Percentiles rank a stretch among this genome's conserved stretches.
phyloP scores from a whole-genome alignment of 2,888 invertebrate species.

The Brachylomia viminalis region DNA sequence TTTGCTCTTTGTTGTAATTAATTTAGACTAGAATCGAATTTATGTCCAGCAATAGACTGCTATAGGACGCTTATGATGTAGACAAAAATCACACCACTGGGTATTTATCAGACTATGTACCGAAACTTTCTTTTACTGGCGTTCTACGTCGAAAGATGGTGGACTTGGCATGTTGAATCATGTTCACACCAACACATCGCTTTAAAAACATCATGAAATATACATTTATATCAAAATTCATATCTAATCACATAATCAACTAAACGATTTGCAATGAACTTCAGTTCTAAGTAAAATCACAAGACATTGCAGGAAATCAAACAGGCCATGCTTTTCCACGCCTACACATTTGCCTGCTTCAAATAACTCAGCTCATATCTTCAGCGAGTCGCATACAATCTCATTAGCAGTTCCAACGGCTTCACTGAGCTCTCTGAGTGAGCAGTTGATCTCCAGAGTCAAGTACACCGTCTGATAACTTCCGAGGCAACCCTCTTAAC shows the following conservation, averaged over 20 bases:
- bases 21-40: background rate
- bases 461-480: conserved; percentile 71
- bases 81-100: background rate
- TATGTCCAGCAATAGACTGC: background rate
- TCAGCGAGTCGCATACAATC: conserved; percentile 57
- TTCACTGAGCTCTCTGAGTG: conserved; percentile 54
- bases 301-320: background rate
- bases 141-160: background rate
- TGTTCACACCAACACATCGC: background rate
- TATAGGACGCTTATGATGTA: too few relatives aligned
- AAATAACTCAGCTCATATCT: conserved; percentile 56
- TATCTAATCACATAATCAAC: background rate
- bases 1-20: background rate
- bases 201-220: background rate
- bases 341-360: conserved; percentile 10
- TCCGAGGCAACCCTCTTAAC: conserved; percentile 71
- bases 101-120: background rate
- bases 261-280: background rate
- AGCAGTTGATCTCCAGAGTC: conserved; percentile 73
- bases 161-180: background rate
- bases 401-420: conserved; percentile 62
- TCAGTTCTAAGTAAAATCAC: background rate
- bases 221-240: background rate
- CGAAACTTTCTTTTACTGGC: background rate
- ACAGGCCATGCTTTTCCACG: too few relatives aligned